Evolutionary conservation across 2,797 vertebrate species (phyloP).

Genomic region (Microctenopoma lineatum): DNA sequence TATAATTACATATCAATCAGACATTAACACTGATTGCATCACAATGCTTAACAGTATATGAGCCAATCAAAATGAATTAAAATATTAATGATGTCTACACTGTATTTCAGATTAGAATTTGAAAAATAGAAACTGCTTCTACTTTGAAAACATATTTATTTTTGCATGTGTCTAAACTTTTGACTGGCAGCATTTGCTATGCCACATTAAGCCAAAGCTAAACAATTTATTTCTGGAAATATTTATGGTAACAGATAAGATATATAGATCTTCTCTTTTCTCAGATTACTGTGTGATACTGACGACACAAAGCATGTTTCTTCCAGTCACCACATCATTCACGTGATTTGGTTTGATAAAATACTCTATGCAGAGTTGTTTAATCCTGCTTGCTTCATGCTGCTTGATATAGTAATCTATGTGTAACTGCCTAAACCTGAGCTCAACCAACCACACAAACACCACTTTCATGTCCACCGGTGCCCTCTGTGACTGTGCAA

Average conservation of each 20-base stretch:
- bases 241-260: neutral
- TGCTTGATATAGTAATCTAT: neutral
- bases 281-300: no score
- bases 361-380: neutral
- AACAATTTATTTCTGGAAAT: neutral
- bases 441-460: conserved; percentile 38
- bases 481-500: conserved; percentile 72
- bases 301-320: no score
- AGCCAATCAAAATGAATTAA: neutral
- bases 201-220: neutral
- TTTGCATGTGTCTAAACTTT: no score
- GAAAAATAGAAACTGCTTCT: no score
- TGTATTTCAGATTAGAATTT: no score
- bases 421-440: conserved; percentile 39
- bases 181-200: no score
- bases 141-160: no score
- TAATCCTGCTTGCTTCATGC: no score
- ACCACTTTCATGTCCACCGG: conserved; percentile 65
- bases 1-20: neutral
- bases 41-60: neutral
- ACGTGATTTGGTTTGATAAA: conserved; percentile 1
- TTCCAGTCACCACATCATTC: neutral
- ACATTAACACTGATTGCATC: neutral
- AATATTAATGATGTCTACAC: no score
- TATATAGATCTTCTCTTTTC: neutral